Percentiles rank a stretch among this genome's conserved stretches.
These are phyloP conservation scores for Steinernema khuongi DNA, from an alignment of 1,140 invertebrate genomes.

Conservation along the genomic window DNA sequence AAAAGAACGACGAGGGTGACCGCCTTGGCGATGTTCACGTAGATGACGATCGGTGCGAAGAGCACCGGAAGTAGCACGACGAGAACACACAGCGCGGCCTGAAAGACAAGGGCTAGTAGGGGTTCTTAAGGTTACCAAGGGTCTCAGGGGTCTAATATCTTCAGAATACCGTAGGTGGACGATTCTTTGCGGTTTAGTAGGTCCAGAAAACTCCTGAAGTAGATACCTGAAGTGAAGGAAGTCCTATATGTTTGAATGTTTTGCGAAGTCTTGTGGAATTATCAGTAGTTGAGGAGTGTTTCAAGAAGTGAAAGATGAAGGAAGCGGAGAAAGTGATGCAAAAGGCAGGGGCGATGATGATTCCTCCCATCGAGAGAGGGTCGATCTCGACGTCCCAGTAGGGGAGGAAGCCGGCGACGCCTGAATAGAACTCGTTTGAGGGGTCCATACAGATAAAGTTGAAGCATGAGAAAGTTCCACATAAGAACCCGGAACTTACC, in stretches of 20 bases:
- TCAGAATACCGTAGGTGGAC: too few species aligned
- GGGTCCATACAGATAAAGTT: not conserved
- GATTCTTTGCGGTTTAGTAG: too few species aligned
- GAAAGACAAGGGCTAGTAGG: not conserved
- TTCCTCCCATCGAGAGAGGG: not conserved
- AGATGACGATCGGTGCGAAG: constrained; percentile 15
- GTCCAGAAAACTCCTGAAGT: too few species aligned
- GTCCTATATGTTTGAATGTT: constrained; percentile 6
- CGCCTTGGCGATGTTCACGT: constrained; percentile 19
- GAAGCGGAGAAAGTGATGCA: not conserved
- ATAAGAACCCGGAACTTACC: too few species aligned
- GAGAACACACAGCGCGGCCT: constrained; percentile 9
- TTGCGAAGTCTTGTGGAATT: not conserved
- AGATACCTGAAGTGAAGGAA: constrained; percentile 7
- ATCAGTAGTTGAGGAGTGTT: not conserved
- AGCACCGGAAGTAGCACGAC: not conserved
- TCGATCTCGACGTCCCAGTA: not conserved
- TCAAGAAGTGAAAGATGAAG: not conserved
- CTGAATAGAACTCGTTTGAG: not conserved
- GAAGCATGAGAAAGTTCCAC: too few species aligned
- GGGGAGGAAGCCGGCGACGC: not conserved
- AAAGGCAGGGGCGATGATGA: not conserved
- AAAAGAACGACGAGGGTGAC: constrained; percentile 18
- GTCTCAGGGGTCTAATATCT: too few species aligned
- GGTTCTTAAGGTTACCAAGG: not conserved